Percentiles rank a stretch among this genome's conserved stretches.
These are phyloP conservation scores for Listronotus bonariensis DNA, from an alignment of 1,140 invertebrate species.

Conservation along the genomic window DNA sequence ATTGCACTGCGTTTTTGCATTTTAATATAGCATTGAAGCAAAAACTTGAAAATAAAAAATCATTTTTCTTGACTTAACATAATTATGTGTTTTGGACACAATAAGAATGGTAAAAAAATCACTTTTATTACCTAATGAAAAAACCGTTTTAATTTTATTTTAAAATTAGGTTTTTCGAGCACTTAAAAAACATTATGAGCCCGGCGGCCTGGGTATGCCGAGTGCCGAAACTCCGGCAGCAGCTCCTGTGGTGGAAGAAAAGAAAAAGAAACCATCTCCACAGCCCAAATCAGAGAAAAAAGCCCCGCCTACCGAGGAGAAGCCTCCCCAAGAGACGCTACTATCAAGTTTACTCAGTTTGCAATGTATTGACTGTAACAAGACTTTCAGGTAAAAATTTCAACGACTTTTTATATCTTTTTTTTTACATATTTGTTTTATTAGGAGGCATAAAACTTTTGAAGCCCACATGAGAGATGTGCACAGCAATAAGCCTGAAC, in stretches of 20 bases:
- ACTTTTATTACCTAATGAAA: background rate
- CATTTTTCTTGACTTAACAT: too few species aligned
- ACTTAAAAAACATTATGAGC: slow-evolving; percentile 81
- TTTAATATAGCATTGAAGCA: too few species aligned
- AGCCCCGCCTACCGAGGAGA: slow-evolving; percentile 14
- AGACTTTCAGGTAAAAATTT: slow-evolving; percentile 58
- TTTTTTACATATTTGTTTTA: background rate
- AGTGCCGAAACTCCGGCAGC: slow-evolving; percentile 1
- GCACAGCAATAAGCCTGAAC: slow-evolving; percentile 58
- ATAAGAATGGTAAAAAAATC: background rate
- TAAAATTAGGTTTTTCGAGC: slow-evolving; percentile 70
- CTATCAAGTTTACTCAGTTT: slow-evolving; percentile 51
- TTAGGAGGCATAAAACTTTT: slow-evolving; percentile 65
- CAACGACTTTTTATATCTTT: too few species aligned
- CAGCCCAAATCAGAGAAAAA: slow-evolving; percentile 42
- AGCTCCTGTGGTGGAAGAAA: slow-evolving; percentile 16
- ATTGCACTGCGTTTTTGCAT: too few species aligned
- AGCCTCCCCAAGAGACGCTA: slow-evolving; percentile 46
- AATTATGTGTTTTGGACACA: too few species aligned
- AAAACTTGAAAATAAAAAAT: too few species aligned
- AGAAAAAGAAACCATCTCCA: slow-evolving; percentile 14
- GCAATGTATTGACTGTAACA: slow-evolving; percentile 66
- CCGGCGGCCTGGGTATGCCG: slow-evolving; percentile 46
- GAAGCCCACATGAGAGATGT: slow-evolving; percentile 65
- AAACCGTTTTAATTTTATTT: slow-evolving; percentile 7